phyloP scores from a whole-genome alignment of 2,888 invertebrate genomes.

The Gymnocheta viridis region DNA sequence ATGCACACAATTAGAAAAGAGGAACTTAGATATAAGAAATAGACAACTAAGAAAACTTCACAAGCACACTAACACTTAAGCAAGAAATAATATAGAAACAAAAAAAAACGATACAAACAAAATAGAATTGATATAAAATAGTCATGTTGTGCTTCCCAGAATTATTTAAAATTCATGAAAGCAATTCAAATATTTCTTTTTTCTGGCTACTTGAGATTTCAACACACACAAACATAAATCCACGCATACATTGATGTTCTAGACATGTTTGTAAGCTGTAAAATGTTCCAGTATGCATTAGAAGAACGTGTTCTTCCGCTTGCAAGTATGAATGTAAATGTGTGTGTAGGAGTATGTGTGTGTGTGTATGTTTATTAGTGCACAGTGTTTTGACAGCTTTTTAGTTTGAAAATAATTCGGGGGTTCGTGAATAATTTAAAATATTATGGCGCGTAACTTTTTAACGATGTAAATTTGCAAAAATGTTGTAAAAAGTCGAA shows the following conservation, averaged over 20 bases:
- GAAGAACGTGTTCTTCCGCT: slow-evolving; percentile 11
- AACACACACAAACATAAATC: neutral
- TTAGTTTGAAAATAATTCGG: no score
- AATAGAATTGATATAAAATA: slow-evolving; percentile 56
- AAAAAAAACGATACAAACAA: neutral
- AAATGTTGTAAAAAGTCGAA: no score
- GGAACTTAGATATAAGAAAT: slow-evolving; percentile 6
- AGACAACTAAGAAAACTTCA: no score
- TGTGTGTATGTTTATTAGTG: neutral
- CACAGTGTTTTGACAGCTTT: neutral
- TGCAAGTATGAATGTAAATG: slow-evolving; percentile 7
- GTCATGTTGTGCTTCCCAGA: slow-evolving; percentile 55
- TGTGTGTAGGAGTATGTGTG: neutral
- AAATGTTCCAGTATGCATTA: slow-evolving; percentile 5
- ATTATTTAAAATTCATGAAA: slow-evolving; percentile 67
- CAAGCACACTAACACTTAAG: neutral
- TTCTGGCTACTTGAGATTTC: slow-evolving; percentile 65
- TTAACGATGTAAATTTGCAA: no score
- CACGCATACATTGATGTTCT: neutral
- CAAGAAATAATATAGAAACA: neutral
- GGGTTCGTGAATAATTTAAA: no score
- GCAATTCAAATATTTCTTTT: slow-evolving; percentile 56
- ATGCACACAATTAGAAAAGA: slow-evolving; percentile 4
- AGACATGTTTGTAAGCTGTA: neutral
- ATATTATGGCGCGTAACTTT: no score